phyloP scores from a whole-genome alignment of 2,888 invertebrate genomes.

The Rotaria macrura region DNA sequence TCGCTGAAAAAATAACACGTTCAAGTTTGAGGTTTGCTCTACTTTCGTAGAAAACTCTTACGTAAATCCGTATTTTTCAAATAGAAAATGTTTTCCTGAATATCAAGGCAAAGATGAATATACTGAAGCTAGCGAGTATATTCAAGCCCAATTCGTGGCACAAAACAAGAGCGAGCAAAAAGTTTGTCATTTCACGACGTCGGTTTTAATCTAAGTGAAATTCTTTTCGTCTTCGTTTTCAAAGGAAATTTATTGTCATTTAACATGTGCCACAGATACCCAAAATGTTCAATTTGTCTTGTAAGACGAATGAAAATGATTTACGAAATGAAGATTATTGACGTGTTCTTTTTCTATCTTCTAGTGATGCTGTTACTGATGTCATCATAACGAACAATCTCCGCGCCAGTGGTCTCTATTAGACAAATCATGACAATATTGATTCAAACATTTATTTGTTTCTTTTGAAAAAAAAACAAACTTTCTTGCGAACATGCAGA shows the following conservation, averaged over 20 bases:
- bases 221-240: conserved; percentile 59
- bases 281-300: conserved; percentile 99
- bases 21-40: conserved; percentile 67
- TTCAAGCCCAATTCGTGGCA: conserved; percentile 98
- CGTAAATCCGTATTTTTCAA: too few relatives aligned
- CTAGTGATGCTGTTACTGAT: conserved; percentile 88
- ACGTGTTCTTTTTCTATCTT: not conserved
- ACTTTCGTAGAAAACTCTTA: too few relatives aligned
- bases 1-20: conserved; percentile 99
- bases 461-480: not conserved
- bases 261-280: conserved; percentile 99
- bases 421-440: conserved; percentile 41
- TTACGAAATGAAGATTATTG: not conserved
- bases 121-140: conserved; percentile 96
- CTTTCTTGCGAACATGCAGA: not conserved
- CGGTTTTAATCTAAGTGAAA: not conserved
- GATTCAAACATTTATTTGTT: not conserved
- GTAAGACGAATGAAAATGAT: not conserved
- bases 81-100: conserved; percentile 75
- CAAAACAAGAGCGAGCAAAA: conserved; percentile 68
- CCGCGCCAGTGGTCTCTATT: conserved; percentile 96
- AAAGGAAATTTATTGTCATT: conserved; percentile 99
- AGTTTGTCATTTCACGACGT: not conserved
- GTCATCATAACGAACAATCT: conserved; percentile 99
- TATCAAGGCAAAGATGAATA: conserved; percentile 76